Evolutionary conservation across 2,888 invertebrate genomes (phyloP).

Genomic region (Balanococcus diminutus): DNA sequence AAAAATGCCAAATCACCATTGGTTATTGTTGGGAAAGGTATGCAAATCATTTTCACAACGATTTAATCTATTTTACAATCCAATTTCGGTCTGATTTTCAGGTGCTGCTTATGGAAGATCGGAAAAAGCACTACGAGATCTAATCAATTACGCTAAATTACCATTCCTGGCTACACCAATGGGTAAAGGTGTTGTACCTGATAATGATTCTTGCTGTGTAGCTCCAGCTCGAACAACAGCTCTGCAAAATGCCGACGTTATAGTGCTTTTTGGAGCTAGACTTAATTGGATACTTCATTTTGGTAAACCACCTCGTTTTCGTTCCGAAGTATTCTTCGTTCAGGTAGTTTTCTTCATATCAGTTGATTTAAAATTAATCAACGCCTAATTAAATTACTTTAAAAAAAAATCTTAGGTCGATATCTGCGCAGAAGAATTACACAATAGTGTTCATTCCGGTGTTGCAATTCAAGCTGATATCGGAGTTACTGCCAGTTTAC

Average conservation of each 20-base stretch:
- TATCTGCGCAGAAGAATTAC: slow-evolving; percentile 85
- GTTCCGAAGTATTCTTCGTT: slow-evolving; percentile 82
- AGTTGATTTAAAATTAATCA: not conserved
- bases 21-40: slow-evolving; percentile 85
- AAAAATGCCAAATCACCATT: slow-evolving; percentile 79
- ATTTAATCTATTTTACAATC: no score
- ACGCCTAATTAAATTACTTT: not conserved
- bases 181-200: slow-evolving; percentile 71
- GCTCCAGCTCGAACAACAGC: slow-evolving; percentile 86
- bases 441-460: slow-evolving; percentile 82
- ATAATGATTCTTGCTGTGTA: slow-evolving; percentile 68
- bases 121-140: slow-evolving; percentile 72
- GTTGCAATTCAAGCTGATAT: slow-evolving; percentile 88
- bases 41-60: slow-evolving; percentile 56
- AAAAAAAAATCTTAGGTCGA: slow-evolving; percentile 71
- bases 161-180: slow-evolving; percentile 95
- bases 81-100: slow-evolving; percentile 59
- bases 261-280: slow-evolving; percentile 86
- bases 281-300: slow-evolving; percentile 99
- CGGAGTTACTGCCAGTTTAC: slow-evolving; percentile 71
- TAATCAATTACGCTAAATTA: slow-evolving; percentile 74
- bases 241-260: slow-evolving; percentile 84
- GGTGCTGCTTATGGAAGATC: slow-evolving; percentile 83
- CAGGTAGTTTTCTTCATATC: slow-evolving; percentile 67
- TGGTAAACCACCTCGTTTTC: slow-evolving; percentile 85